phyloP scores from a whole-genome alignment of 2,113 vertebrate species.

The Columba livia region DNA sequence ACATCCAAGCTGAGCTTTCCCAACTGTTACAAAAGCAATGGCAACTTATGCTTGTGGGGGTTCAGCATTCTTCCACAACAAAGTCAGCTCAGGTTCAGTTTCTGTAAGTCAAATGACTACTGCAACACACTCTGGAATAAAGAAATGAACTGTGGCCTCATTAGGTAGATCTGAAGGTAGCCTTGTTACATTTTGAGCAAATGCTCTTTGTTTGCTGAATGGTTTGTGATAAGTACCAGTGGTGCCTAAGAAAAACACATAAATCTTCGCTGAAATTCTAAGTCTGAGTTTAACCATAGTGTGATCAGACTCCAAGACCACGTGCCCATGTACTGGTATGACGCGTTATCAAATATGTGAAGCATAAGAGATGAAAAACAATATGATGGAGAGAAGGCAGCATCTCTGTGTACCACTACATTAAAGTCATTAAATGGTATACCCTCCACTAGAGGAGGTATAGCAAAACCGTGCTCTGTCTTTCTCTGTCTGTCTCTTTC shows the following conservation, averaged over 20 bases:
- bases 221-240: neutral
- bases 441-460: neutral
- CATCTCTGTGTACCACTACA: neutral
- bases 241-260: neutral
- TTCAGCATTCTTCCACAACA: neutral
- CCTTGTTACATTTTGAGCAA: neutral
- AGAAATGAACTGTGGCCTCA: neutral
- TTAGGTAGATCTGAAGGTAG: neutral
- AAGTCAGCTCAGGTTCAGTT: neutral
- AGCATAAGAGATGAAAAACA: neutral
- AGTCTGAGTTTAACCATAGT: neutral
- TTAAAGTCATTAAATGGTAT: neutral
- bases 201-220: neutral
- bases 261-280: neutral
- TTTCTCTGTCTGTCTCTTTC: neutral
- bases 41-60: accelerated
- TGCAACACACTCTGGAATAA: neutral
- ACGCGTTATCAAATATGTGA: neutral
- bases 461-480: neutral
- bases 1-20: neutral
- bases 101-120: neutral
- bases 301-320: neutral
- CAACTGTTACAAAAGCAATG: neutral
- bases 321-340: neutral
- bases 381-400: neutral